A percentile compares a stretch with the other conserved stretches of the same genome.
Evolutionary conservation across 2,113 vertebrate species (phyloP).

Genomic region (Glareola pratincola): DNA sequence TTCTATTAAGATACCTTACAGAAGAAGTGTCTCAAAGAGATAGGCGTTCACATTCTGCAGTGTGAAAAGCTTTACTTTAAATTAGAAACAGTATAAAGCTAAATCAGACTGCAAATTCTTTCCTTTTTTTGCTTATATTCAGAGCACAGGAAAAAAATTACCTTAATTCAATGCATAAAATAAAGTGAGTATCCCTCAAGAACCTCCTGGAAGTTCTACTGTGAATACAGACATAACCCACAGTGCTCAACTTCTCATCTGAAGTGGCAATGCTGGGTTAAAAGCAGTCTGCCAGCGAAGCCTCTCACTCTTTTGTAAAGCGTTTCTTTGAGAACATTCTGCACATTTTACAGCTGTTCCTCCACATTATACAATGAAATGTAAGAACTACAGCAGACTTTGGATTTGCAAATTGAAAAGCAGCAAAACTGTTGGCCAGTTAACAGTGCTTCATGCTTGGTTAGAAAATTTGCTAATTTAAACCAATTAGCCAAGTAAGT

Average conservation of each 20-base stretch:
- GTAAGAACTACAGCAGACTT: constrained; percentile 57
- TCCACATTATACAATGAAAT: constrained; percentile 64
- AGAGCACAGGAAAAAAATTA: background rate
- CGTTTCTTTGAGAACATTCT: constrained; percentile 58
- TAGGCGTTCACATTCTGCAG: background rate
- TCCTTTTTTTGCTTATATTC: background rate
- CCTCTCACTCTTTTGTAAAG: constrained; percentile 54
- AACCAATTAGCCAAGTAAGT: constrained; percentile 60
- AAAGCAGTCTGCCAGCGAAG: constrained; percentile 49
- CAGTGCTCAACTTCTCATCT: constrained; percentile 23
- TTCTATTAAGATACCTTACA: background rate
- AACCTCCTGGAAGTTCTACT: constrained; percentile 16
- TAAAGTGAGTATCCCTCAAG: background rate
- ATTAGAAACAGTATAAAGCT: background rate
- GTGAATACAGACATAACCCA: constrained; percentile 21
- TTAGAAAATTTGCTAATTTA: constrained; percentile 65
- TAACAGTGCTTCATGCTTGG: constrained; percentile 60
- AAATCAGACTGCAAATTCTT: background rate
- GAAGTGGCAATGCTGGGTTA: constrained; percentile 46
- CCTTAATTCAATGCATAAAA: background rate
- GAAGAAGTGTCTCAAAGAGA: background rate
- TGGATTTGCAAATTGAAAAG: constrained; percentile 65
- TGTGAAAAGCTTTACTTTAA: background rate
- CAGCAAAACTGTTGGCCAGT: constrained; percentile 51
- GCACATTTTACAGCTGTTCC: constrained; percentile 71